Evolutionary conservation across 2,113 vertebrate species (phyloP), one percentile per base, ranked within the genome.

Genomic region (Rana temporaria): DNA sequence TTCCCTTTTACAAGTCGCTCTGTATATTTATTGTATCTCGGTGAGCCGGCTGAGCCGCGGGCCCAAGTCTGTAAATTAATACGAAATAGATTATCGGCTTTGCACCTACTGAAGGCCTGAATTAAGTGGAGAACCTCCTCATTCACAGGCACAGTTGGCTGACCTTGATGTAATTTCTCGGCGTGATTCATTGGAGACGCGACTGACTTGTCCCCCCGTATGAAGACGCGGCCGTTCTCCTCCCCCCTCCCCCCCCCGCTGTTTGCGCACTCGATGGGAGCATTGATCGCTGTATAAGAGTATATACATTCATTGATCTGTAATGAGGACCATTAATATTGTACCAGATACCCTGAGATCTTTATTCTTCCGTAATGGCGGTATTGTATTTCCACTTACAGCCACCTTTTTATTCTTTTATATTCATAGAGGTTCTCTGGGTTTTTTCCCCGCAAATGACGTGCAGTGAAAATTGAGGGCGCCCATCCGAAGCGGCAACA

Each of bases 311-410:
- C 22, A 74, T 74, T 60, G 71, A 74, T 74, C 55, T 6, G 18
- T 74, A 74, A 74, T 74, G 71, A 74, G 71, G 2, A 24, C 52
- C 20, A 74, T 74, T 60, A 74, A 74, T 74, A 74, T 59, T 59
- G 71, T 38, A 17, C 71, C 18, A 11, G 71, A 18, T 59, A 34
- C 32, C 71, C 32, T 6, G 8, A 26, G 22, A 53, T 73, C 70
- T 34, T 53, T 52, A 71, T 70, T 26, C 34, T 48, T 7, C 71
- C 20, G 55, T 74, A 60, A 74, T 38, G 56, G 18, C 7, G 19
- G 6, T 20, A 60, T 60, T 20, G n/a, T 60, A 60, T 20, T 60
- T 20, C 20, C 59, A 60, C n/a, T 48, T 48, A 60, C 22, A 11
- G 8, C 3, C 7, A 4, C n/a, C 20, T n/a, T 60, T 60, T 48